Base-by-base conservation (phyloP, 2,797 vertebrate species). In the Coracias cyanogaster region DNA sequence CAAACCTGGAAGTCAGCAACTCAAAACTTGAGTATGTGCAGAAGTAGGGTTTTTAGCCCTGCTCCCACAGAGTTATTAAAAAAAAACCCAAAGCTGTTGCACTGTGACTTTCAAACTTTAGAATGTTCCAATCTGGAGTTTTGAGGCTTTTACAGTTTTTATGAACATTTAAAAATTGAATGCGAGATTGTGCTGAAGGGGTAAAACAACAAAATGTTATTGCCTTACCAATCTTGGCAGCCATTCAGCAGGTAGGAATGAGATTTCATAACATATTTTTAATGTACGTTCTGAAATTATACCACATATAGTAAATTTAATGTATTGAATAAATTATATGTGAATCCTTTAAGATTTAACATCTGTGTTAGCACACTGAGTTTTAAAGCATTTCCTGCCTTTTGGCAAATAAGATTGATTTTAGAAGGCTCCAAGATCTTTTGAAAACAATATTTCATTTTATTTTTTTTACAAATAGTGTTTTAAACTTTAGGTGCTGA, bases 71-170 rank as follows among this genome's bases (percentile, higher is more conserved):
- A 52, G 9, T 64, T 80, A 89, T n/a, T 86, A 3, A 82, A 84
- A 82, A 70, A 78, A 15, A 17, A 17, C 12, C 3, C 5, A 25
- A 72, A 81, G 71, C 15, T 37, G 39, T 66, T 87, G 54, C 35
- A 61, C 37, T 66, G 61, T 89, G 91, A 93, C 84, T 94, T 96
- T 89, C 58, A 81, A 95, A 90, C 61, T 90, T 94, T 85, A 86
- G 39, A 78, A 74, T 37, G 60, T n/a, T 90, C 43, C 64, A 86
- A 15, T 84, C 22, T 72, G 77, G 51, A 22, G 22, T 92, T 92
- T 82, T 72, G 58, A 94, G n/a, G 43, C 49, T 91, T 78, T 91
- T 93, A 85, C 26, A 33, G 51, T 54, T 94, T 94, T 93, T 92
- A 96, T 81, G 43, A 41, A 74, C 58, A 52, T 83, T 62, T 72